Evolutionary conservation across 2,888 invertebrate genomes (phyloP).

Genomic region (Spilosoma lubricipeda): DNA sequence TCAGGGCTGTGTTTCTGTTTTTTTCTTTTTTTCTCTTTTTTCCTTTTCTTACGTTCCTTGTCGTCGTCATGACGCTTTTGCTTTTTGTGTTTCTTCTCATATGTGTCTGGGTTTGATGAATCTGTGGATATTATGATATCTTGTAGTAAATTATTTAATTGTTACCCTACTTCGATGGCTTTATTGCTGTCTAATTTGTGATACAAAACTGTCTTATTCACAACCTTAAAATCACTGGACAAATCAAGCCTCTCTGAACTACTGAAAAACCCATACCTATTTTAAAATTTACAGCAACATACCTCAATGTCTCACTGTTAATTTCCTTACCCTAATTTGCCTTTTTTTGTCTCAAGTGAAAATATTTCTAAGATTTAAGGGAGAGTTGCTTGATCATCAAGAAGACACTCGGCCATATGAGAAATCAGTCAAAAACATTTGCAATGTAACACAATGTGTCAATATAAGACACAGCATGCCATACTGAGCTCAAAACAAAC

Average conservation of each 20-base stretch:
- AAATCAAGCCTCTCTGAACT: neutral
- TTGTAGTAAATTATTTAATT: neutral
- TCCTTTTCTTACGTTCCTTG: conserved; percentile 96
- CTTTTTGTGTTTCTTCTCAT: conserved; percentile 98
- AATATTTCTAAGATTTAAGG: neutral
- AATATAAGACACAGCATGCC: too few species aligned
- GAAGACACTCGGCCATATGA: neutral
- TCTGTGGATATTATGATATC: conserved; percentile 65
- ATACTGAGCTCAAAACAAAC: too few species aligned
- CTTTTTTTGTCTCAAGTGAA: neutral
- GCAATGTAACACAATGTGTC: too few species aligned
- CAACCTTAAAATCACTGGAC: neutral
- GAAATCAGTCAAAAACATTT: too few species aligned
- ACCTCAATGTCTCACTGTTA: too few species aligned
- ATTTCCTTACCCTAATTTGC: neutral
- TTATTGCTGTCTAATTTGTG: neutral
- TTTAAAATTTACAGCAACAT: too few species aligned
- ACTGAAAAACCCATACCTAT: neutral
- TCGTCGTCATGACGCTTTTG: conserved; percentile 97
- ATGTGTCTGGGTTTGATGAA: conserved; percentile 91
- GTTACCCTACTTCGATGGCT: neutral
- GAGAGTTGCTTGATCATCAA: neutral
- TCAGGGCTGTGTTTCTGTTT: conserved; percentile 97
- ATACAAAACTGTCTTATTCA: neutral
- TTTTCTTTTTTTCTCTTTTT: conserved; percentile 98